phyloP scores from a whole-genome alignment of 2,113 vertebrate species.

The Sinocyclocheilus anshuiensis region DNA sequence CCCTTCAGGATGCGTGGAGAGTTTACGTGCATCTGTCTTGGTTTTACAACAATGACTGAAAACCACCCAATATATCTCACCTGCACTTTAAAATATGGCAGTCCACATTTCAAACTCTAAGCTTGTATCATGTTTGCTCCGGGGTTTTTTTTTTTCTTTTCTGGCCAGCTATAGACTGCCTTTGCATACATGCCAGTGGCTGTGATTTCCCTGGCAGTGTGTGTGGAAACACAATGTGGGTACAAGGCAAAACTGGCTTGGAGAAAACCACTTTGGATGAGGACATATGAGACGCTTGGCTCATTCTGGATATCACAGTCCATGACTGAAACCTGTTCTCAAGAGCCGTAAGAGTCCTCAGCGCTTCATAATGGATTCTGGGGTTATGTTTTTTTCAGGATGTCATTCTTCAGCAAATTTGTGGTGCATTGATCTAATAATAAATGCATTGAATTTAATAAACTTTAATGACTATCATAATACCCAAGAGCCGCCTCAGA shows the following conservation, averaged over 20 bases:
- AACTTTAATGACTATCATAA: background rate
- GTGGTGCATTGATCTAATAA: background rate
- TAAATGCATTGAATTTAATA: background rate
- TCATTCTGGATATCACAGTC: background rate
- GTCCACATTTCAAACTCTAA: background rate
- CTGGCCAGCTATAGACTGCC: conserved; percentile 3
- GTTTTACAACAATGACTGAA: background rate
- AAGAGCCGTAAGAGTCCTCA: background rate
- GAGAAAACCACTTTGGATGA: conserved; percentile 32
- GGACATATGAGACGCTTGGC: background rate
- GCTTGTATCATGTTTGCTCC: background rate
- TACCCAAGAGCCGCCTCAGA: background rate
- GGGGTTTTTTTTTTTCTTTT: too few species aligned
- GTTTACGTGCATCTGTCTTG: background rate
- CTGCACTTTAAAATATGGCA: background rate
- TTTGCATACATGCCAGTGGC: conserved; percentile 9
- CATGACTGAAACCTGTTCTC: background rate
- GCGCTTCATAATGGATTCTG: too few species aligned
- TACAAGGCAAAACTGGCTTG: conserved; percentile 16
- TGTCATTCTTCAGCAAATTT: background rate
- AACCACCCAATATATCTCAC: background rate
- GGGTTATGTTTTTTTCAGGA: too few species aligned
- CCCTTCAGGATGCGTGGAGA: background rate
- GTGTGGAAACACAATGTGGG: conserved; percentile 8
- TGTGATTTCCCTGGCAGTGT: conserved; percentile 7